A percentile compares a stretch with the other conserved stretches of the same genome.
Conservation (phyloP, 2,797 vertebrate species). For the Lepidocolaptes lacrymiger region DNA sequence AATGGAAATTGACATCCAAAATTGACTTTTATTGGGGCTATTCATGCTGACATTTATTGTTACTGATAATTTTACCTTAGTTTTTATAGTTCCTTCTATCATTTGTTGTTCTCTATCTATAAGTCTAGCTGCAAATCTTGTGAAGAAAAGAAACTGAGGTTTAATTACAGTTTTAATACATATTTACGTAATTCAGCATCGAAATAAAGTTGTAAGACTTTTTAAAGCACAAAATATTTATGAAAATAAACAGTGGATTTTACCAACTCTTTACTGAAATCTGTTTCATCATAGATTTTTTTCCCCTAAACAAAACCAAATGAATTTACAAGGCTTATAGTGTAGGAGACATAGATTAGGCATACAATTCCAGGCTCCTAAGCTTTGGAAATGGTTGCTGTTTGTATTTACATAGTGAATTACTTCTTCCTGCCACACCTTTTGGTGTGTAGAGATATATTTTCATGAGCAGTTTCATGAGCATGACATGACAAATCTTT, state of each 20-base stretch:
- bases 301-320: not conserved
- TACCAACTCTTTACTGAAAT: not conserved
- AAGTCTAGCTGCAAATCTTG: not conserved
- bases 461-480: not conserved
- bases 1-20: constrained; percentile 21
- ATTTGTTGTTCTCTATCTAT: not conserved
- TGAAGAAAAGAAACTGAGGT: not conserved
- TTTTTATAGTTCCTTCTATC: not conserved
- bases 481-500: not conserved
- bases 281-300: not conserved
- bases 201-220: not conserved
- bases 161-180: not conserved
- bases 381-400: not conserved
- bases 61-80: not conserved
- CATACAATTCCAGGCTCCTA: not conserved
- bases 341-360: not conserved
- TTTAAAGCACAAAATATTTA: not conserved
- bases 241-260: not conserved
- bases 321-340: not conserved
- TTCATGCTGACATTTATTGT: not conserved
- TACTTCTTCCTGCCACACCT: not conserved
- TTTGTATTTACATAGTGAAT: not conserved
- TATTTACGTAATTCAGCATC: not conserved
- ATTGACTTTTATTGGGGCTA: not conserved
- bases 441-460: not conserved